phyloP scores from a whole-genome alignment of 2,888 invertebrate species.

The Drepanosiphum platanoidis region DNA sequence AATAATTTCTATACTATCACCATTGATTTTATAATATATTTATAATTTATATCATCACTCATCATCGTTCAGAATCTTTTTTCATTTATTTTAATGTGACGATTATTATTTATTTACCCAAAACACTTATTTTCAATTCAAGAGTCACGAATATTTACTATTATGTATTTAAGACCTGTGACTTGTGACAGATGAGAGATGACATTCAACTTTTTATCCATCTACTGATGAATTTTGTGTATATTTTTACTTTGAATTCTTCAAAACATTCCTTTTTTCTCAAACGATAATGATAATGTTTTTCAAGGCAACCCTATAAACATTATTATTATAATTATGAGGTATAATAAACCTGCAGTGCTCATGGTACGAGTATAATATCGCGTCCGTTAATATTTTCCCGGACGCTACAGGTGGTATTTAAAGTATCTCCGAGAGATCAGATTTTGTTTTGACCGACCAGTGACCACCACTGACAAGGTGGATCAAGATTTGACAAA shows the following conservation, averaged over 20 bases:
- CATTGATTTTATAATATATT: too few relatives aligned
- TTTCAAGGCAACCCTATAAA: constrained; percentile 2
- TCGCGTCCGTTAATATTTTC: constrained; percentile 1
- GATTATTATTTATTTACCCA: too few relatives aligned
- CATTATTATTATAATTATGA: constrained; percentile 21
- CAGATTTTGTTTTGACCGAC: not conserved
- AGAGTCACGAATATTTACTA: not conserved
- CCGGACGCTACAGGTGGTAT: not conserved
- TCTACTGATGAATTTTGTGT: not conserved
- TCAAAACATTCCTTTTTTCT: not conserved
- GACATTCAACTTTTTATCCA: not conserved
- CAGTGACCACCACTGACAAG: not conserved
- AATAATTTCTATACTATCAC: too few relatives aligned
- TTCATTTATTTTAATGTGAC: not conserved
- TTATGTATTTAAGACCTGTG: not conserved
- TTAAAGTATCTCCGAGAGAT: not conserved
- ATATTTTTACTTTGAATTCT: not conserved
- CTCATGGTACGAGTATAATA: too few relatives aligned
- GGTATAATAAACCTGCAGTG: not conserved
- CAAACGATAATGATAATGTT: constrained; percentile 10
- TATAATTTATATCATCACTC: too few relatives aligned
- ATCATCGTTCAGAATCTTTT: too few relatives aligned
- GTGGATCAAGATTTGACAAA: not conserved
- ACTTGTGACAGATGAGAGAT: not conserved
- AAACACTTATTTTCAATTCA: not conserved